These are phyloP conservation scores for Nothobranchius kuhntae DNA, from an alignment of 2,113 vertebrate species.

Conservation along the genomic window DNA sequence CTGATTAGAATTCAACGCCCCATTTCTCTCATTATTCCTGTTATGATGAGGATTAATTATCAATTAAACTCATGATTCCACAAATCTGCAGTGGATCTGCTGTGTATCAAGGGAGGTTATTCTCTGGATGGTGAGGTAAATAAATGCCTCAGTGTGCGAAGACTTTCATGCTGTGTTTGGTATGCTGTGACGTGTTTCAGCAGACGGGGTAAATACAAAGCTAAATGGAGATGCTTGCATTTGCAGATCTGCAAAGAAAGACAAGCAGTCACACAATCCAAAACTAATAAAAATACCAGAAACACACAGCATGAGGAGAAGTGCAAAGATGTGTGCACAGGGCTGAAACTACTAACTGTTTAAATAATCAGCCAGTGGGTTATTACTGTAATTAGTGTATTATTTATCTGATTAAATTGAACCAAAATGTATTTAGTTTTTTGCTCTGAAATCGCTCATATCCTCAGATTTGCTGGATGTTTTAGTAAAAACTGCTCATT, in stretches of 20 bases:
- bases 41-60: slow-evolving; percentile 76
- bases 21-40: slow-evolving; percentile 60
- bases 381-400: background rate
- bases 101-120: slow-evolving; percentile 41
- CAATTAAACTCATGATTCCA: slow-evolving; percentile 70
- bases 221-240: slow-evolving; percentile 28
- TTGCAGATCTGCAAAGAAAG: slow-evolving; percentile 12
- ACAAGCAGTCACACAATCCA: slow-evolving; percentile 15
- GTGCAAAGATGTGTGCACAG: no score
- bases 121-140: slow-evolving; percentile 48
- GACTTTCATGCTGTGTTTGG: slow-evolving; percentile 27
- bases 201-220: slow-evolving; percentile 51
- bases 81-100: slow-evolving; percentile 57
- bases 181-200: slow-evolving; percentile 29
- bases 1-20: slow-evolving; percentile 63
- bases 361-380: background rate
- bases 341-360: background rate
- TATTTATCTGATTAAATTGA: background rate
- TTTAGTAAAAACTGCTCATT: background rate
- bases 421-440: background rate
- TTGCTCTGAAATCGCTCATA: background rate
- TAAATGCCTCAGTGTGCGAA: slow-evolving; percentile 40
- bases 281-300: slow-evolving; percentile 2
- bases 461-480: background rate
- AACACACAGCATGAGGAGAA: background rate